phyloP scores from a whole-genome alignment of 2,113 vertebrate genomes.

The Amphiprion ocellaris region DNA sequence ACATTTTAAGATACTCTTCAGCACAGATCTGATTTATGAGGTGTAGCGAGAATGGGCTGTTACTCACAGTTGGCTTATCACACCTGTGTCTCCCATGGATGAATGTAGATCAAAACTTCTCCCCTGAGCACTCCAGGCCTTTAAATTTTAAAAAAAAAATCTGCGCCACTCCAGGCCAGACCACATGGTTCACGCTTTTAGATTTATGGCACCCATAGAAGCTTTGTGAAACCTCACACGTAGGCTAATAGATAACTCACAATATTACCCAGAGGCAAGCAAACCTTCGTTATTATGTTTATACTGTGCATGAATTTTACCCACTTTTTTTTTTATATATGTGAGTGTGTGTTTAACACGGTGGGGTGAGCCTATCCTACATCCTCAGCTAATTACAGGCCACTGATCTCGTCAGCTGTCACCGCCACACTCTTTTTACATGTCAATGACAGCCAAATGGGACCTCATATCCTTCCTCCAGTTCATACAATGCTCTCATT shows the following conservation, averaged over 20 bases:
- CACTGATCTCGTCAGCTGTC: slow-evolving; percentile 87
- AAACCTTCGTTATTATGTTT: neutral
- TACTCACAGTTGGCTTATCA: slow-evolving; percentile 69
- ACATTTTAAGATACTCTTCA: slow-evolving; percentile 2
- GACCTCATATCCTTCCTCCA: slow-evolving; percentile 77
- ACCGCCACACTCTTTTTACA: slow-evolving; percentile 87
- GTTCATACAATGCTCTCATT: slow-evolving; percentile 62
- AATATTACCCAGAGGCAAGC: slow-evolving; percentile 24
- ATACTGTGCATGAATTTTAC: neutral
- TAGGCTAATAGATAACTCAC: slow-evolving; percentile 40
- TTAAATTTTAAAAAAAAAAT: slow-evolving; percentile 34
- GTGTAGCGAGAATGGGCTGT: slow-evolving; percentile 39
- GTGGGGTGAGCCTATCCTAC: slow-evolving; percentile 26
- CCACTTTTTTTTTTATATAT: neutral
- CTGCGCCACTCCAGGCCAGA: slow-evolving; percentile 50
- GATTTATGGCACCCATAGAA: slow-evolving; percentile 52
- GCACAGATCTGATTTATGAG: slow-evolving; percentile 52
- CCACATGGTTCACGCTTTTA: slow-evolving; percentile 35
- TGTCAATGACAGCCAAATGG: slow-evolving; percentile 90
- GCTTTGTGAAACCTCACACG: slow-evolving; percentile 51
- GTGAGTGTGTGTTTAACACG: slow-evolving; percentile 18
- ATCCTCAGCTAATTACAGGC: slow-evolving; percentile 84
- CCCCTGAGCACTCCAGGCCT: slow-evolving; percentile 31
- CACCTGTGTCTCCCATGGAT: slow-evolving; percentile 70
- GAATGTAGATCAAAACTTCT: slow-evolving; percentile 52